Percentiles rank a stretch among this genome's conserved stretches.
phyloP scores from a whole-genome alignment of 2,888 invertebrate species.

The Eupithecia dodoneata region DNA sequence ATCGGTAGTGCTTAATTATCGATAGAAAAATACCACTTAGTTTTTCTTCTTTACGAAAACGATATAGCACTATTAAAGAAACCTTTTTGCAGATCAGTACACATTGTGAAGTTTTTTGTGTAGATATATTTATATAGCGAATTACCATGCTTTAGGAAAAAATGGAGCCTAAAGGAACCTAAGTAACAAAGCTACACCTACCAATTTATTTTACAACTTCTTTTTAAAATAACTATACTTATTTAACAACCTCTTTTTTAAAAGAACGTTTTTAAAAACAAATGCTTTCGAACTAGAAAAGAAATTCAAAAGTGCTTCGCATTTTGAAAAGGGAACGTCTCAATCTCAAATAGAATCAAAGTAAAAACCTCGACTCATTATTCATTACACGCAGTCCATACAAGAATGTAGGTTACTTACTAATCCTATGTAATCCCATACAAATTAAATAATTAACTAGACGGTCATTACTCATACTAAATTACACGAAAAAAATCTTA shows the following conservation, averaged over 20 bases:
- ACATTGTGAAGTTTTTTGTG: not conserved
- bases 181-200: not conserved
- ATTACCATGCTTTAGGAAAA: not conserved
- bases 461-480: slow-evolving; percentile 56
- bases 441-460: slow-evolving; percentile 68
- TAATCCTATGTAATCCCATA: slow-evolving; percentile 69
- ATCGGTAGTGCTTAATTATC: no score
- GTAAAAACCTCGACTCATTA: slow-evolving; percentile 41
- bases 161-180: not conserved
- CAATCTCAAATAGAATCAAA: slow-evolving; percentile 36
- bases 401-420: slow-evolving; percentile 54
- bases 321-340: slow-evolving; percentile 21
- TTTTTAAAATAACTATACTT: not conserved
- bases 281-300: not conserved
- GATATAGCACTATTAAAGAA: not conserved
- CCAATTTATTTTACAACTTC: not conserved
- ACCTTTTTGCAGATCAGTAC: not conserved
- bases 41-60: not conserved
- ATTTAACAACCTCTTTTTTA: not conserved
- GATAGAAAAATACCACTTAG: not conserved
- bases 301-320: not conserved
- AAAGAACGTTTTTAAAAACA: not conserved
- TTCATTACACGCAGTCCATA: slow-evolving; percentile 47
- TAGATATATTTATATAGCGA: not conserved
- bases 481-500: slow-evolving; percentile 51